Conservation (phyloP, 2,113 vertebrate genomes). For the Telmatochromis sp. region DNA sequence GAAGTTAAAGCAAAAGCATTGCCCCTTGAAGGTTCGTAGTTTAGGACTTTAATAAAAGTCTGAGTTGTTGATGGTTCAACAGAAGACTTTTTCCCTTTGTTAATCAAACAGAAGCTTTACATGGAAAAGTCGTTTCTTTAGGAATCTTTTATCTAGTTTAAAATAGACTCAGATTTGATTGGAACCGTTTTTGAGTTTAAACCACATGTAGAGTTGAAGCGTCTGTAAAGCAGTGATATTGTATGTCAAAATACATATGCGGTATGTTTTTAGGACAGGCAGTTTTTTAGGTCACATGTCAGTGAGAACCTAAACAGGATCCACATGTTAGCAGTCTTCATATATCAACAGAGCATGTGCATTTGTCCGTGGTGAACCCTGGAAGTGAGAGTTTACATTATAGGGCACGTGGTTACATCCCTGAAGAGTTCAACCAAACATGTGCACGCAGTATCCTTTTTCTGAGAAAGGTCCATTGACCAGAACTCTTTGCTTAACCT, state of each 20-base stretch:
- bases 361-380: conserved; percentile 23
- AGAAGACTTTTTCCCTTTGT: neutral
- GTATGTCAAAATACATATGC: neutral
- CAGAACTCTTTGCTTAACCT: neutral
- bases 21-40: neutral
- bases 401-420: neutral
- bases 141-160: neutral
- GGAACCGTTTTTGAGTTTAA: neutral
- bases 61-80: neutral
- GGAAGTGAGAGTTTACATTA: conserved; percentile 20
- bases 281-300: neutral
- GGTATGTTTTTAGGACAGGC: neutral
- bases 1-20: neutral
- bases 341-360: conserved; percentile 19
- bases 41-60: neutral
- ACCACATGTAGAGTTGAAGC: neutral
- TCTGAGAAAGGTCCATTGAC: conserved; percentile 1
- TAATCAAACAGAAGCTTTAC: neutral
- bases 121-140: neutral
- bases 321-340: neutral
- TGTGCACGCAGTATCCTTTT: neutral
- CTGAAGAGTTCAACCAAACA: neutral
- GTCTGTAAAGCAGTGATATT: neutral
- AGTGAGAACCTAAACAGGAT: neutral
- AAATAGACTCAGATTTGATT: neutral